Evolutionary conservation across 2,113 vertebrate genomes (phyloP), one percentile per base, ranked within the genome.

Genomic region (Corythornis vintsioides): DNA sequence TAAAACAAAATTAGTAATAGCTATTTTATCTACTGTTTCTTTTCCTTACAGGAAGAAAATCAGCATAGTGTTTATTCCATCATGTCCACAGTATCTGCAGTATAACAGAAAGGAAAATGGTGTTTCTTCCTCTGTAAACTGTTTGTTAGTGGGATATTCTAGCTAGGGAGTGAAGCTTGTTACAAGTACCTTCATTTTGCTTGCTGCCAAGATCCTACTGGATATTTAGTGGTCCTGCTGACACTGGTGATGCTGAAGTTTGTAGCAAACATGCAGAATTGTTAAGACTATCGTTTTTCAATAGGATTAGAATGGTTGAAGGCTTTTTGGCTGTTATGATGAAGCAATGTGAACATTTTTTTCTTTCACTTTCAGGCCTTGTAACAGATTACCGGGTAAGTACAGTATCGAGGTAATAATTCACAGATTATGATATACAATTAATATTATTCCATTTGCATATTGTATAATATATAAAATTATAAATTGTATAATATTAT

Each of bases 341-440:
- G 48, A 93, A 71, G 28, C 7, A 86, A 74, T 22, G 6, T 73
- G 53, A 93, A 69, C 9, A 14, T 55, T 89, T 93, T 93, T 73
- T 75, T 43, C 82, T 94, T 91, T 93, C 31, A 95, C 28, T 96
- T 95, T 53, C 95, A 99, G 99, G 98, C 14, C 93, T 99, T 70
- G 97, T 99, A 93, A 99, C 99, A 45, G 99, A 99, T 96, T 99
- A 99, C 56, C 98, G 99, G 98, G 99, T 99, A 97, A 98, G 98
- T 98, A 88, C 35, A 52, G 15, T 28, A 56, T n/a, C 12, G 24
- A 3, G 43, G 28, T 42, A 82, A 59, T 73, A 47, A 45, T 50
- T 50, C 22, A 50, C 48, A 50, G 22, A 24, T 50, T 50, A 50
- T 50, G 22, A 50, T 50, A 50, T 24, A 24, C 47, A 24, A 50